Base-by-base conservation (phyloP, 2,113 vertebrate species). In the Tretioscincus oriximinensis region DNA sequence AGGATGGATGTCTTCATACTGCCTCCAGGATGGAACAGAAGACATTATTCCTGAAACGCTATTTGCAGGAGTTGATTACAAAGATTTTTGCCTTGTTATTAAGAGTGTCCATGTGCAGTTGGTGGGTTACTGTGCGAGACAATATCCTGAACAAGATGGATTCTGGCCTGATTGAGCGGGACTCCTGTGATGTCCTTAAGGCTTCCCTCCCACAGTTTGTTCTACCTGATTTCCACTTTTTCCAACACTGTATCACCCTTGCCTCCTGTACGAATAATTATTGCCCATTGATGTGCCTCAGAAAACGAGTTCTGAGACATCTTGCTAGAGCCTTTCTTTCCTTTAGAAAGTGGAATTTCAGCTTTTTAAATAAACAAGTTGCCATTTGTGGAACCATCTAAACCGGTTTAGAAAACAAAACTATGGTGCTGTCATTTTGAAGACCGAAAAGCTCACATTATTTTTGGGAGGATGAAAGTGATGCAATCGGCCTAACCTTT, bases 381-480 rank as follows among this genome's bases (percentile, higher is more conserved):
- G n/a, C 75, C 65, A 14, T 22, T 9, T 83, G 31, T 61, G 74
- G 47, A 81, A 28, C 12, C 11, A 74, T 84, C 31, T 35, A 51
- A 76, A 18, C 12, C 82, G 86, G 89, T 9, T 0, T 0, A 31
- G 47, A 85, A 22, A 35, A 84, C 74, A 85, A 63, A 86, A 28
- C 45, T 58, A 1, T 77, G 11, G 16, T 54, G 65, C 51, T 87
- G 29, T 29, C 81, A 85, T 87, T 72, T 5, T 54, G 81, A 88
- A 88, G 75, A 72, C 4, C 5, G 35, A 29, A 86, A 76, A 35
- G 58, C 11, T 75, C 5, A 10, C 20, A 29, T 45, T 20, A 49
- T 6, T 49, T 3, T 67, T 75, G 76, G 80, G 67, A 86, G 77
- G 60, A 21, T 65, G 65, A 77, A 78, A 29, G 66, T 75, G 68